Conservation (phyloP, 2,797 vertebrate species). For the Gymnocypris eckloni region DNA sequence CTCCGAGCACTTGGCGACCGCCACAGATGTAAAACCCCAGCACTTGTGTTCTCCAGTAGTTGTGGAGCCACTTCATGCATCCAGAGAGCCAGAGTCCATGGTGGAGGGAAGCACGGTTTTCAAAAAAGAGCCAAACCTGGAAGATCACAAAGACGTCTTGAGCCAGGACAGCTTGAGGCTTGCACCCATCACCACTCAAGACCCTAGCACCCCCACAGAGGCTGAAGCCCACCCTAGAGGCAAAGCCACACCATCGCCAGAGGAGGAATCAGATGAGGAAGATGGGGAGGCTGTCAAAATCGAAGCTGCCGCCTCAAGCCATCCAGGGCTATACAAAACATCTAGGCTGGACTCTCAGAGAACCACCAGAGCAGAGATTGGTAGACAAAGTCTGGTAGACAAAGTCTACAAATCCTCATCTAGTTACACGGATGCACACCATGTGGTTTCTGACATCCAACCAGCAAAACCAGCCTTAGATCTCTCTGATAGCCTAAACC, state of each 20-base stretch:
- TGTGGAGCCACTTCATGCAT: constrained; percentile 71
- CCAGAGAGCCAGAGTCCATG: constrained; percentile 67
- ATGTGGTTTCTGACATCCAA: constrained; percentile 42
- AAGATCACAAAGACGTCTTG: constrained; percentile 70
- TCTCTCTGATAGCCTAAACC: constrained; percentile 17
- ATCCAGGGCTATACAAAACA: constrained; percentile 72
- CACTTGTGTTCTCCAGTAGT: constrained; percentile 79
- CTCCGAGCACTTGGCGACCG: constrained; percentile 78
- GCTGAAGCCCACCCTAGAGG: constrained; percentile 40
- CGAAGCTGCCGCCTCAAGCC: constrained; percentile 68
- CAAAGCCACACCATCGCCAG: constrained; percentile 52
- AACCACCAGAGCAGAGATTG: constrained; percentile 69
- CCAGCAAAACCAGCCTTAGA: neutral
- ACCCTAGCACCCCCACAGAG: constrained; percentile 50
- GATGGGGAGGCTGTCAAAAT: constrained; percentile 71
- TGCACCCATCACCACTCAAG: constrained; percentile 58
- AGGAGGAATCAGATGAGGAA: constrained; percentile 65
- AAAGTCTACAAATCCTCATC: constrained; percentile 55
- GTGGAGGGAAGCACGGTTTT: constrained; percentile 78
- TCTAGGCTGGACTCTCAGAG: constrained; percentile 68
- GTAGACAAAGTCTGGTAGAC: constrained; percentile 43
- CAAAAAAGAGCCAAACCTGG: constrained; percentile 81
- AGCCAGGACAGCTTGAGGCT: constrained; percentile 68
- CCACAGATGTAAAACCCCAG: constrained; percentile 83
- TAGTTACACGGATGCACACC: constrained; percentile 41